Conservation (phyloP, 2,888 invertebrate genomes). For the Drosophila imparisetae region DNA sequence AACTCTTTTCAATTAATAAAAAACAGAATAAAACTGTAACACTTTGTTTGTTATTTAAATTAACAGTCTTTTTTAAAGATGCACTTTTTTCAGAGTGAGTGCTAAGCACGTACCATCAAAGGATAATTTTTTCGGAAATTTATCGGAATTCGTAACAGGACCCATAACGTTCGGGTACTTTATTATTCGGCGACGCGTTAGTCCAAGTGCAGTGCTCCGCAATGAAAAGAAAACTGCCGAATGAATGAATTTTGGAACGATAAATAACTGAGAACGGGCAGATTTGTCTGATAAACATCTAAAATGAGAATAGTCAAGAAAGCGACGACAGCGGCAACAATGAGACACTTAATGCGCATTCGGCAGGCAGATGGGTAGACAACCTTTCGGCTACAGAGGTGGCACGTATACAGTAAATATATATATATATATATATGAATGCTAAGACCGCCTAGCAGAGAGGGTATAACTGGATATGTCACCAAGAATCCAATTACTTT, state of each 20-base stretch:
- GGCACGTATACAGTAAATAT: slow-evolving; percentile 10
- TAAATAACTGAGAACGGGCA: slow-evolving; percentile 64
- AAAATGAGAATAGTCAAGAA: slow-evolving; percentile 78
- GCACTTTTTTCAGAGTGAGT: not conserved
- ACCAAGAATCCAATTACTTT: slow-evolving; percentile 12
- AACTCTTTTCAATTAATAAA: not conserved
- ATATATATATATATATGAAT: slow-evolving; percentile 22
- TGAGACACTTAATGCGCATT: slow-evolving; percentile 76
- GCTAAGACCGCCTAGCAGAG: slow-evolving; percentile 16
- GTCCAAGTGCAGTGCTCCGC: slow-evolving; percentile 63
- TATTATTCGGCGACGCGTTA: slow-evolving; percentile 11
- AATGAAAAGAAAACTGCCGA: slow-evolving; percentile 74
- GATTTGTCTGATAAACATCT: slow-evolving; percentile 73
- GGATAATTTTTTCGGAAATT: slow-evolving; percentile 64
- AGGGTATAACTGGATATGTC: slow-evolving; percentile 3
- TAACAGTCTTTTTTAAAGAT: not conserved
- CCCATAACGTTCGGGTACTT: not conserved
- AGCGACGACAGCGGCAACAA: slow-evolving; percentile 70
- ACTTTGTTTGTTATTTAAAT: not conserved
- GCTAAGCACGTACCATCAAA: slow-evolving; percentile 66
- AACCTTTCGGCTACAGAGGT: slow-evolving; percentile 19
- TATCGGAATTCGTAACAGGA: slow-evolving; percentile 23
- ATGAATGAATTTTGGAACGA: slow-evolving; percentile 65
- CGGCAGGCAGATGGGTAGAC: slow-evolving; percentile 62
- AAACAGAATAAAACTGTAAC: not conserved